A percentile compares a stretch with the other conserved stretches of the same genome.
phyloP scores from a whole-genome alignment of 1,140 invertebrate genomes.

The Pectinophora gossypiella region DNA sequence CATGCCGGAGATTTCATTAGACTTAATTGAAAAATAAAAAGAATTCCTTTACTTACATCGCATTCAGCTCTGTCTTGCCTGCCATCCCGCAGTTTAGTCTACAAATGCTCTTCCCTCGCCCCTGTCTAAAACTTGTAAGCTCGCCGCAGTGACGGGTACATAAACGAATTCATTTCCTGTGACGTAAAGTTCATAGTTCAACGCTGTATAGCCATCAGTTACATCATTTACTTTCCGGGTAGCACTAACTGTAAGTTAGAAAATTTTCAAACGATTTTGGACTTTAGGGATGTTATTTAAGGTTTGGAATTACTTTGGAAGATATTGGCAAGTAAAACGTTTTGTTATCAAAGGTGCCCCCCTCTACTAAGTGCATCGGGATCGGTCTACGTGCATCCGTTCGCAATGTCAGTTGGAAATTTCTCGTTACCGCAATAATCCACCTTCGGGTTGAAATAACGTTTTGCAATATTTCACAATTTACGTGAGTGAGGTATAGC shows the following conservation, averaged over 20 bases:
- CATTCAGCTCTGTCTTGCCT: constrained; percentile 34
- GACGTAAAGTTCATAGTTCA: constrained; percentile 9
- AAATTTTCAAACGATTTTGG: neutral
- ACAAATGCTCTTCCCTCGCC: constrained; percentile 26
- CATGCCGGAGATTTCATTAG: constrained; percentile 16
- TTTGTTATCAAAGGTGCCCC: constrained; percentile 14
- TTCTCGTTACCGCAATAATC: constrained; percentile 57
- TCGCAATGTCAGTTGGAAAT: constrained; percentile 53
- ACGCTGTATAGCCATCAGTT: constrained; percentile 4
- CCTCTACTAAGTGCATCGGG: constrained; percentile 47
- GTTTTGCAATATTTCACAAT: constrained; percentile 7
- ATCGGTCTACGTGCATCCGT: constrained; percentile 49
- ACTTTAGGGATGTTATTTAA: constrained; percentile 7
- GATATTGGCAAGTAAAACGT: constrained; percentile 17
- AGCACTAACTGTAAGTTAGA: neutral
- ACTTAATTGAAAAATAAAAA: constrained; percentile 48
- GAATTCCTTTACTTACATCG: constrained; percentile 38
- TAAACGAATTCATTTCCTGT: constrained; percentile 1
- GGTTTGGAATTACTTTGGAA: constrained; percentile 9
- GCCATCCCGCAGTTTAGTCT: constrained; percentile 36
- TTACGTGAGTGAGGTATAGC: constrained; percentile 3
- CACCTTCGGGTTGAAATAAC: constrained; percentile 11
- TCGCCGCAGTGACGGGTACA: neutral
- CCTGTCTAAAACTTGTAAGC: too few species aligned
- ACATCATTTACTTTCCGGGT: constrained; percentile 4